Evolutionary conservation across 2,113 vertebrate genomes (phyloP).

Genomic region (Aplodontia rufa): DNA sequence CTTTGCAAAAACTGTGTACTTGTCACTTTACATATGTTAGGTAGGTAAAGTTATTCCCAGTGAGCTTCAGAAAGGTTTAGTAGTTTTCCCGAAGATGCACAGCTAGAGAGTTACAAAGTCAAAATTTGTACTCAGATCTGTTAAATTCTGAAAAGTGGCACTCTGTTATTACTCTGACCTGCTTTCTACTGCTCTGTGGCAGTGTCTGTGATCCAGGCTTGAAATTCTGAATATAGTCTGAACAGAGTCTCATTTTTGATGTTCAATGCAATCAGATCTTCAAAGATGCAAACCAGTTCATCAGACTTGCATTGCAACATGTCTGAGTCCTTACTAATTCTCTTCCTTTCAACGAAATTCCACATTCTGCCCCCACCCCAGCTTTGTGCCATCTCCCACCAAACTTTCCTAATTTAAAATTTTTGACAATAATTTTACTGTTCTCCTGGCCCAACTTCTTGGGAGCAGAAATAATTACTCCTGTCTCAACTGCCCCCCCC

Average conservation of each 20-base stretch:
- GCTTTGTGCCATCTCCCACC: background rate
- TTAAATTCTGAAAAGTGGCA: background rate
- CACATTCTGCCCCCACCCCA: background rate
- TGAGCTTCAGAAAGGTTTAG: background rate
- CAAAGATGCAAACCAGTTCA: background rate
- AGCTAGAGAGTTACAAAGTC: background rate
- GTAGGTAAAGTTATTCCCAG: background rate
- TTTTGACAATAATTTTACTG: background rate
- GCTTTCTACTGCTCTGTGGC: too few relatives aligned
- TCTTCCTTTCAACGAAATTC: background rate
- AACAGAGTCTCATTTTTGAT: background rate
- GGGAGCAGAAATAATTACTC: background rate
- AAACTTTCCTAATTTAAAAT: background rate
- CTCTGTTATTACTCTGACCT: background rate
- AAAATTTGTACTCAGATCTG: background rate
- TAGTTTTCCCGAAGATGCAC: background rate
- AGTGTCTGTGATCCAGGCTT: background rate
- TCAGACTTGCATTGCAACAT: background rate
- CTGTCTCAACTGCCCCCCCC: fast-evolving
- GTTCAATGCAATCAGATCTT: background rate
- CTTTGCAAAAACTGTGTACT: background rate
- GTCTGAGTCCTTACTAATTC: background rate
- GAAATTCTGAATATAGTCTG: background rate
- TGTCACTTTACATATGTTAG: background rate
- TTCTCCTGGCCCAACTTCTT: background rate